These are phyloP conservation scores for Tragelaphus strepsiceros DNA, from an alignment of 2,113 vertebrate species.

Conservation along the genomic window DNA sequence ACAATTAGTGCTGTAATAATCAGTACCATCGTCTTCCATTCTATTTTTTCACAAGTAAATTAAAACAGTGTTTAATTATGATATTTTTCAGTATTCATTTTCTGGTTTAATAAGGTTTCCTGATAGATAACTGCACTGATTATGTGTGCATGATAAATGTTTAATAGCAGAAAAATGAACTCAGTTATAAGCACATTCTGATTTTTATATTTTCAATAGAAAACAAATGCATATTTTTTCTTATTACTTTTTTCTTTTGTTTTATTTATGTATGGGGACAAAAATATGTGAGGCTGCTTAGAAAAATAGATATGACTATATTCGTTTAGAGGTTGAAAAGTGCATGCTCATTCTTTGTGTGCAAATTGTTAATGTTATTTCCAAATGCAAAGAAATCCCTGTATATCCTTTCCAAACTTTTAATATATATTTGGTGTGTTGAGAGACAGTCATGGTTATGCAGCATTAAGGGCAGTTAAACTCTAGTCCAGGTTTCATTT, in stretches of 20 bases:
- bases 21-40: constrained; percentile 60
- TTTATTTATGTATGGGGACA: constrained; percentile 29
- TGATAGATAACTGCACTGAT: constrained; percentile 79
- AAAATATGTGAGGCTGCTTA: neutral
- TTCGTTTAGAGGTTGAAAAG: neutral
- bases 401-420: neutral
- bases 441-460: neutral
- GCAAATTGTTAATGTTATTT: neutral
- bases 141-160: constrained; percentile 75
- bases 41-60: constrained; percentile 73
- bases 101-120: constrained; percentile 77
- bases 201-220: constrained; percentile 10
- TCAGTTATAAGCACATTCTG: constrained; percentile 33
- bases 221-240: constrained; percentile 50
- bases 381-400: neutral
- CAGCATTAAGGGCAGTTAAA: neutral
- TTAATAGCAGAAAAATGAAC: constrained; percentile 63
- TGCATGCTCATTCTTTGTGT: neutral
- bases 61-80: constrained; percentile 79
- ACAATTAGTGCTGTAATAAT: constrained; percentile 72
- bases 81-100: constrained; percentile 80
- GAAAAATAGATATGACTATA: neutral
- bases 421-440: neutral
- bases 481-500: neutral
- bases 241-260: constrained; percentile 31